Percentiles rank a stretch among this genome's conserved stretches.
Conservation (phyloP, 2,888 invertebrate genomes). For the Eilema griseolum region DNA sequence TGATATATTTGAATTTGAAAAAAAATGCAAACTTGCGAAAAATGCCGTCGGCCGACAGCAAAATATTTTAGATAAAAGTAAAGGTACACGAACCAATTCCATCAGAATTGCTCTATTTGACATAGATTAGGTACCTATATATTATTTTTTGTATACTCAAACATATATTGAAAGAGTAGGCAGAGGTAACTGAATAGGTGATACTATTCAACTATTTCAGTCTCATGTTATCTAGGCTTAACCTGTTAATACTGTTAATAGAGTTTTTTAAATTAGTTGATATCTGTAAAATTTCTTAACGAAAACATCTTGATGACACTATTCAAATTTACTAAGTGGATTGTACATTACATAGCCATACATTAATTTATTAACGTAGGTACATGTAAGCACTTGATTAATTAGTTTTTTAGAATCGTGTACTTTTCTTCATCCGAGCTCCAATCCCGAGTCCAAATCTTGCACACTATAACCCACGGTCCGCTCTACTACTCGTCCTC, state of each 20-base stretch:
- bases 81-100: not conserved
- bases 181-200: not conserved
- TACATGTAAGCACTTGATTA: not conserved
- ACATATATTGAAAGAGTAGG: not conserved
- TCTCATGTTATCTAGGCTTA: too few relatives aligned
- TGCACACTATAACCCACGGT: not conserved
- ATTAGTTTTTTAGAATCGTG: not conserved
- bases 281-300: not conserved
- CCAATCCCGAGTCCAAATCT: not conserved
- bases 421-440: not conserved
- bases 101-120: not conserved
- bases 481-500: too few relatives aligned
- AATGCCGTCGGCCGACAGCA: slow-evolving; percentile 1
- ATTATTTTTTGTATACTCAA: not conserved
- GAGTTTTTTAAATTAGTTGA: not conserved
- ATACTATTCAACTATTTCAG: not conserved
- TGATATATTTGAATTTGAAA: not conserved
- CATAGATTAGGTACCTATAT: not conserved
- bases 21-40: not conserved
- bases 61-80: not conserved
- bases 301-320: too few relatives aligned
- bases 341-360: too few relatives aligned
- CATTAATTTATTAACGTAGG: too few relatives aligned
- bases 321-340: too few relatives aligned
- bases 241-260: not conserved